phyloP scores from a whole-genome alignment of 2,888 invertebrate genomes.

The Idaea dimidiata region DNA sequence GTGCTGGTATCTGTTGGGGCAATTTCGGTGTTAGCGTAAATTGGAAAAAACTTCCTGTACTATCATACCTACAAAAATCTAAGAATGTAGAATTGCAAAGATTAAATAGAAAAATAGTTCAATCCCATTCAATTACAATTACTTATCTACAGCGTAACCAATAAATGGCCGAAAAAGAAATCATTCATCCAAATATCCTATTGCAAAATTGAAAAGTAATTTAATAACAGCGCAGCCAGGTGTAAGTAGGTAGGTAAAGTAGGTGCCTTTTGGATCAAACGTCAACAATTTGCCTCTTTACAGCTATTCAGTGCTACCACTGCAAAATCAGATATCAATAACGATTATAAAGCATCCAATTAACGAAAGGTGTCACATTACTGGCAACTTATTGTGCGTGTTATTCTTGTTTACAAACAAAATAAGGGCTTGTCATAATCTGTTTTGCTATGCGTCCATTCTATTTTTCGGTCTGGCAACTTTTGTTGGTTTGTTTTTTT shows the following conservation, averaged over 20 bases:
- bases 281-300: slow-evolving; percentile 74
- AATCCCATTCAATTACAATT: no score
- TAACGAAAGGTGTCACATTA: slow-evolving; percentile 76
- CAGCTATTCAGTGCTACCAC: slow-evolving; percentile 61
- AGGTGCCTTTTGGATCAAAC: slow-evolving; percentile 47
- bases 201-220: neutral
- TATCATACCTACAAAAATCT: no score
- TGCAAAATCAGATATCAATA: slow-evolving; percentile 65
- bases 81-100: no score
- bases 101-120: no score
- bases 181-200: slow-evolving; percentile 3
- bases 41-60: no score
- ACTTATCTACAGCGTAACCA: no score
- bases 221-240: slow-evolving; percentile 46
- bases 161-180: neutral
- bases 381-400: slow-evolving; percentile 56
- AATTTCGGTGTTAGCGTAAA: no score
- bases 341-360: slow-evolving; percentile 65
- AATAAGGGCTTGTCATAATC: slow-evolving; percentile 79
- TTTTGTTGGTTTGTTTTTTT: slow-evolving; percentile 61
- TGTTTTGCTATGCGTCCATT: slow-evolving; percentile 72
- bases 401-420: slow-evolving; percentile 76
- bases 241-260: slow-evolving; percentile 44
- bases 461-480: slow-evolving; percentile 73
- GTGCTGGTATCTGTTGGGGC: no score